These are phyloP conservation scores for Phenacoccus solenopsis DNA, from an alignment of 1,140 invertebrate genomes.

Conservation along the genomic window DNA sequence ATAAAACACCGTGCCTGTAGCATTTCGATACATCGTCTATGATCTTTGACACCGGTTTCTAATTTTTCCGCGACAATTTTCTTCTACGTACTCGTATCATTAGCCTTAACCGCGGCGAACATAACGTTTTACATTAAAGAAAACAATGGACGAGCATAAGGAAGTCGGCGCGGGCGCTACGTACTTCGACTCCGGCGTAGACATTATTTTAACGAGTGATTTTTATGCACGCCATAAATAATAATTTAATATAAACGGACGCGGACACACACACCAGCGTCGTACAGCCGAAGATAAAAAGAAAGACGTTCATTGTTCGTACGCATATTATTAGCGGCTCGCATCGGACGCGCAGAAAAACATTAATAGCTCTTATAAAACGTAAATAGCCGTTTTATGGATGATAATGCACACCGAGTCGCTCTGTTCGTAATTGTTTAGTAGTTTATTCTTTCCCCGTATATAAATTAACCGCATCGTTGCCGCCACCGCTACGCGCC, in stretches of 20 bases:
- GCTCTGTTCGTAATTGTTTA: background rate
- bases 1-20: background rate
- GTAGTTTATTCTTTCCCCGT: too few relatives aligned
- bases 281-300: background rate
- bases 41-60: background rate
- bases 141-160: background rate
- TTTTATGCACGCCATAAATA: background rate
- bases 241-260: background rate
- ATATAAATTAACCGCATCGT: too few relatives aligned
- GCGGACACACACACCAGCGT: background rate
- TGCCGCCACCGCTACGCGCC: too few relatives aligned
- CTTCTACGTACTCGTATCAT: background rate
- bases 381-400: background rate
- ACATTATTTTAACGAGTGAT: slow-evolving; percentile 3
- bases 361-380: background rate
- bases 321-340: background rate
- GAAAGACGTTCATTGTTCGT: background rate
- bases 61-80: background rate
- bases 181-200: background rate
- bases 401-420: background rate
- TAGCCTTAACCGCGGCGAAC: background rate
- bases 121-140: background rate
- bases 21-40: background rate
- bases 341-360: background rate
- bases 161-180: background rate